A percentile compares a stretch with the other conserved stretches of the same genome.
These are phyloP conservation scores for Henricia sp. DNA, from an alignment of 53 echinoderm and acorn worm species.

Conservation along the genomic window DNA sequence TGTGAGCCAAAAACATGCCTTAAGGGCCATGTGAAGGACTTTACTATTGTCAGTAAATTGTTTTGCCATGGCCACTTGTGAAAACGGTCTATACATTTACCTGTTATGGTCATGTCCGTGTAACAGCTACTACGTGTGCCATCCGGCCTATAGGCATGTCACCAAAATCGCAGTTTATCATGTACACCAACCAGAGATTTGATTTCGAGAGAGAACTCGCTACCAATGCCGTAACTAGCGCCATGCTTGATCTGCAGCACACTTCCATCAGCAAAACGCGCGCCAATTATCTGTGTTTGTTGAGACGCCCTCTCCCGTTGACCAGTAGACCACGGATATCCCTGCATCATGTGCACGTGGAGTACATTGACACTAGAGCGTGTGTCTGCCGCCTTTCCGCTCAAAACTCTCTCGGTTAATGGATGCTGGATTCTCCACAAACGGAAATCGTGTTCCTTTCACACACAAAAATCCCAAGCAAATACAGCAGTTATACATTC, in stretches of 20 bases:
- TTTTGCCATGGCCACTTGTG: neutral
- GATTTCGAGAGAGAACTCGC: neutral
- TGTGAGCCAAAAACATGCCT: too few relatives aligned
- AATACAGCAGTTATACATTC: too few relatives aligned
- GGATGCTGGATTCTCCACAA: neutral
- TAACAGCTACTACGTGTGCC: neutral
- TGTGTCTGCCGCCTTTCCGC: conserved; percentile 1
- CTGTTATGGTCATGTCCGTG: conserved; percentile 3
- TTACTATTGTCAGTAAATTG: too few relatives aligned
- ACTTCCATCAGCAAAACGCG: conserved; percentile 11
- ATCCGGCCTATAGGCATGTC: conserved; percentile 6
- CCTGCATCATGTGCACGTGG: neutral
- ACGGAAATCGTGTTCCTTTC: neutral
- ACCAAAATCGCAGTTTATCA: neutral
- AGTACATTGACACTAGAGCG: neutral
- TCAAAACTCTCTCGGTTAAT: neutral
- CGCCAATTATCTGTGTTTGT: neutral
- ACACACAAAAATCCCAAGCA: neutral
- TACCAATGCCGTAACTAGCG: neutral
- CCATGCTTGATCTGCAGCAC: conserved; percentile 1
- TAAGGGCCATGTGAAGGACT: too few relatives aligned
- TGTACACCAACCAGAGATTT: neutral
- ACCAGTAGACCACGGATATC: conserved; percentile 17
- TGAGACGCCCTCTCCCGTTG: conserved; percentile 20
- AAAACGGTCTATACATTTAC: neutral